Base-by-base conservation (phyloP, 2,113 vertebrate species). In the Cephalopholis sonnerati region DNA sequence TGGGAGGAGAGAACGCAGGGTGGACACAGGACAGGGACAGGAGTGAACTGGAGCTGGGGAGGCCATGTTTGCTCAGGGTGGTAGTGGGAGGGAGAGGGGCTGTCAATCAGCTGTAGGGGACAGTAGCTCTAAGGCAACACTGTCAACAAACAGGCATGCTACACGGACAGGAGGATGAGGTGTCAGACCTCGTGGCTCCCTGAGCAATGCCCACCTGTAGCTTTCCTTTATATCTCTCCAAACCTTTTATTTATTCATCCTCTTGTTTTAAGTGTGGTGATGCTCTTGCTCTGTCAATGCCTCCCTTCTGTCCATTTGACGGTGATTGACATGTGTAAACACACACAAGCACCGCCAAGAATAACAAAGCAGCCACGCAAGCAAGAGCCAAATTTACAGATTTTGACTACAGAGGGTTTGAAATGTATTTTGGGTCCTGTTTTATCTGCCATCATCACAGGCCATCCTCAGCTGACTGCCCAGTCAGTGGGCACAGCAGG, bases 101-200 rank as follows among this genome's bases (percentile, higher is more conserved):
- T 50, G 64, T 5, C 63, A 81, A 75, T 93, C 89, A 90, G 88
- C 87, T 90, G 88, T 72, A 54, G 27, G 57, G 67, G 75, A 82
- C 75, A 79, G 57, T 2, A 57, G 62, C 50, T 32, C 82, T 82
- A 51, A 5, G 81, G 90, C 86, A 89, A 93, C 91, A 79, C 62
- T 88, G 93, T 91, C 91, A 95, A 94, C 88, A 96, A 94, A 94
- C 86, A 93, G 36, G 1, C 59, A 50, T 8, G 1, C 29, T 74
- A 50, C 51, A 80, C 54, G 32, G 53, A 72, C 54, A 48, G 46
- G 50, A 74, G 74, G 79, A 74, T n/a, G 17, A 46, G 39, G 71
- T 46, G 69, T 68, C 54, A 58, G 68, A 48, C 8, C 41, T 58
- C 64, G 9, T 44, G 4, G 54, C 59, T 46, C 32, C 13, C 7